Evolutionary conservation across 2,113 vertebrate genomes (phyloP).

Genomic region (Apistogramma diplotaenia): DNA sequence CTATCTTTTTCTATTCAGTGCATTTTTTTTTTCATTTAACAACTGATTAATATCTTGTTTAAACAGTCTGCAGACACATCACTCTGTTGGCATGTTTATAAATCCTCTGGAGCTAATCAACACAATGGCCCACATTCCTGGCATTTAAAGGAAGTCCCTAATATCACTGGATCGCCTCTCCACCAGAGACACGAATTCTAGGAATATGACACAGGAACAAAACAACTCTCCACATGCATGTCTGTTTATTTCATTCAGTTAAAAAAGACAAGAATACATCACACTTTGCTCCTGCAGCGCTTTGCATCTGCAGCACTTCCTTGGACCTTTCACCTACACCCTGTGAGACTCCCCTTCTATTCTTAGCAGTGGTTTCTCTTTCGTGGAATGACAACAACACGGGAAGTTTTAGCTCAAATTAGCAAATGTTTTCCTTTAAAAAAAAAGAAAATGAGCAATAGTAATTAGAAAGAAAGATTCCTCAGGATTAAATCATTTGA

Average conservation of each 20-base stretch:
- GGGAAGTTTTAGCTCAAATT: background rate
- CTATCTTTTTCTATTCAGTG: conserved; percentile 75
- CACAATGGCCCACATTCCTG: conserved; percentile 80
- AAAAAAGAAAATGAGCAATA: background rate
- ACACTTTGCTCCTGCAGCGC: background rate
- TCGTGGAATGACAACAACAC: conserved; percentile 13
- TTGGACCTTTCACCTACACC: conserved; percentile 7
- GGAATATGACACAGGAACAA: conserved; percentile 56
- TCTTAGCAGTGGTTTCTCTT: conserved; percentile 2
- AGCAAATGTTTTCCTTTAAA: conserved; percentile 23
- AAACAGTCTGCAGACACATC: conserved; percentile 78
- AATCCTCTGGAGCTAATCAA: conserved; percentile 79
- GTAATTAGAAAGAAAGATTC: conserved; percentile 15
- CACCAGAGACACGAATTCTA: conserved; percentile 56
- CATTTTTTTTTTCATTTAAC: conserved; percentile 79
- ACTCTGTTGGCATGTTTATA: conserved; percentile 71
- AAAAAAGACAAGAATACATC: conserved; percentile 21
- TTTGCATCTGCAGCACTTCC: conserved; percentile 18
- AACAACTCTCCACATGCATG: conserved; percentile 22
- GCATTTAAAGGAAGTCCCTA: conserved; percentile 65
- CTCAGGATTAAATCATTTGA: conserved; percentile 33
- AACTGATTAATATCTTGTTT: conserved; percentile 83
- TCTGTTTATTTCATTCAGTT: conserved; percentile 51
- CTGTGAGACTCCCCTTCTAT: conserved; percentile 3
- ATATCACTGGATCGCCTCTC: conserved; percentile 64